Conservation (phyloP, 2,888 invertebrate genomes). For the Horisme vitalbata region DNA sequence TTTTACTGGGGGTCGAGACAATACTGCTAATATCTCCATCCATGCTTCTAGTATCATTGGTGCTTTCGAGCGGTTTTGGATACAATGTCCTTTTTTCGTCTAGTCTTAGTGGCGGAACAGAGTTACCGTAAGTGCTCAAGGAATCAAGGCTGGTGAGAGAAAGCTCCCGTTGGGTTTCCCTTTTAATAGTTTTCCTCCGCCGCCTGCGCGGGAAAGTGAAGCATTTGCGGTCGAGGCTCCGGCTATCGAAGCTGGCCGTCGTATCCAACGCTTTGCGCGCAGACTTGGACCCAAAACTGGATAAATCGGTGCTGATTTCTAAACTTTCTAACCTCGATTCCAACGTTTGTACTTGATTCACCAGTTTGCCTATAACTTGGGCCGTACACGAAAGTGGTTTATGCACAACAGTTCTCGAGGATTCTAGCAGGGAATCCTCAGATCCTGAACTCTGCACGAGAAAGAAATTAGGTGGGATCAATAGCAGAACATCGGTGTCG, state of each 20-base stretch:
- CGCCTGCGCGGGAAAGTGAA: slow-evolving; percentile 72
- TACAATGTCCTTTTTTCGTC: slow-evolving; percentile 24
- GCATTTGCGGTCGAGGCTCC: slow-evolving; percentile 61
- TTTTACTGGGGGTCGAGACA: slow-evolving; percentile 72
- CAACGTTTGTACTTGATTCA: slow-evolving; percentile 85
- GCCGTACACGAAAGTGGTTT: slow-evolving; percentile 75
- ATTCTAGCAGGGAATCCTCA: slow-evolving; percentile 71
- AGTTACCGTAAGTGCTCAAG: slow-evolving; percentile 34
- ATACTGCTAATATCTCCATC: slow-evolving; percentile 76
- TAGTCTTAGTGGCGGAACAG: slow-evolving; percentile 50
- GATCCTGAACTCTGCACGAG: slow-evolving; percentile 83
- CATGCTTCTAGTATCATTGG: slow-evolving; percentile 55
- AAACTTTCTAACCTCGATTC: slow-evolving; percentile 78
- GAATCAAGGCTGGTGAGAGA: slow-evolving; percentile 64
- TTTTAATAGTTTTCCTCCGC: slow-evolving; percentile 52
- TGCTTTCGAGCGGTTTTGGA: slow-evolving; percentile 13
- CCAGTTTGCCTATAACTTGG: slow-evolving; percentile 79
- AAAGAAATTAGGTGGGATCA: slow-evolving; percentile 91
- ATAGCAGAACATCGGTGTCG: slow-evolving; percentile 91
- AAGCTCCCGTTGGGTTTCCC: slow-evolving; percentile 47
- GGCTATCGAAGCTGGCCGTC: slow-evolving; percentile 58
- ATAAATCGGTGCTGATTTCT: slow-evolving; percentile 61
- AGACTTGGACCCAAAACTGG: slow-evolving; percentile 46
- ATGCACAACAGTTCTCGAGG: slow-evolving; percentile 73
- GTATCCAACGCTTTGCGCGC: slow-evolving; percentile 53